Evolutionary conservation across 2,797 vertebrate genomes (phyloP).

Genomic region (Crax fasciolata): DNA sequence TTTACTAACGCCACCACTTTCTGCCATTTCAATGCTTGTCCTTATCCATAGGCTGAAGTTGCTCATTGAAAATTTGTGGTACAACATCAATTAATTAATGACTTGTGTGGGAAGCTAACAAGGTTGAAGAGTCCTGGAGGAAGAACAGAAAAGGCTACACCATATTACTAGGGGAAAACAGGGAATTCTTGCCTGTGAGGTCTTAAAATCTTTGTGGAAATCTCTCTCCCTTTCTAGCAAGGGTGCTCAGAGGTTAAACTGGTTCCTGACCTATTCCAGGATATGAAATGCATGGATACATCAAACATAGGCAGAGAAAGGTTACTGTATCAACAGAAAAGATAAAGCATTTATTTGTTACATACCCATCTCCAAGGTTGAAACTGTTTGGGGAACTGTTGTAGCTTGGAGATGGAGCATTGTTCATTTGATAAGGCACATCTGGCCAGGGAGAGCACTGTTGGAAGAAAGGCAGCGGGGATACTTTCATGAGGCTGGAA

Average conservation of each 20-base stretch:
- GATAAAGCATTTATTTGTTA: constrained; percentile 69
- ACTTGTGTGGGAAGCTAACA: not conserved
- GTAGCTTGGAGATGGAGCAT: constrained; percentile 89
- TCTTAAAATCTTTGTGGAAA: not conserved
- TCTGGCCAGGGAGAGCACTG: constrained; percentile 97
- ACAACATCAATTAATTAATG: not conserved
- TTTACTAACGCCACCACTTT: not conserved
- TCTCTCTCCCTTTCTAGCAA: not conserved
- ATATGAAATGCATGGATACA: not conserved
- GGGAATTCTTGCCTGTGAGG: not conserved
- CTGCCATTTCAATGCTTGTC: not conserved
- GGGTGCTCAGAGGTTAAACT: not conserved
- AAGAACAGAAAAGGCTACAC: not conserved
- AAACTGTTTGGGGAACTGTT: constrained; percentile 91
- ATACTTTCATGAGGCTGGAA: constrained; percentile 71
- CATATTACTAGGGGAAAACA: not conserved
- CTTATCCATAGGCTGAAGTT: not conserved
- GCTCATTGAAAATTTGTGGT: not conserved
- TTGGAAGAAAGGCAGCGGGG: constrained; percentile 56
- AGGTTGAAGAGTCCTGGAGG: not conserved
- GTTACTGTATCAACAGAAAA: not conserved
- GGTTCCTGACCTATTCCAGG: not conserved
- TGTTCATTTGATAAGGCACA: constrained; percentile 87
- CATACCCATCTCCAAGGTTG: constrained; percentile 90
- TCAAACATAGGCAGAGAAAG: not conserved